Conservation (phyloP, 2,888 invertebrate genomes). For the Platerodrilus igneus region DNA sequence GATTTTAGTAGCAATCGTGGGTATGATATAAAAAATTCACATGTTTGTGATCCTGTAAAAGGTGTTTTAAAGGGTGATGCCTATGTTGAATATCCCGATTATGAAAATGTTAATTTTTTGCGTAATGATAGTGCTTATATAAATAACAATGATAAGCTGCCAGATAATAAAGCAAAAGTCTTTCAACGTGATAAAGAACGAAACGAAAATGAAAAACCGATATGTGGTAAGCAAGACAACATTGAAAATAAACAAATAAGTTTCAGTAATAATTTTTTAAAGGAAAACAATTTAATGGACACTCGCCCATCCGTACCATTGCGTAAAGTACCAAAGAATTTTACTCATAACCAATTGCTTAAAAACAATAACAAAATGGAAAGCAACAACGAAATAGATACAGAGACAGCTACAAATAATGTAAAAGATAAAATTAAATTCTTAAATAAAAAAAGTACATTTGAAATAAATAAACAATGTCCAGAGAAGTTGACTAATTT, state of each 20-base stretch:
- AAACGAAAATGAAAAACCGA: constrained; percentile 8
- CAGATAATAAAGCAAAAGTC: no score
- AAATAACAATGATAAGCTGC: constrained; percentile 16
- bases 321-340: constrained; percentile 45
- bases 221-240: not conserved
- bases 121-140: constrained; percentile 39
- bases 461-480: constrained; percentile 26
- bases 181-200: no score
- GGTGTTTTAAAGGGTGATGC: not conserved
- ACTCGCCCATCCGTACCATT: constrained; percentile 33
- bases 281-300: constrained; percentile 33
- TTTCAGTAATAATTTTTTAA: constrained; percentile 6
- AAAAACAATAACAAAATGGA: constrained; percentile 33
- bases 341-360: constrained; percentile 42
- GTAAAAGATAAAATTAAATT: constrained; percentile 27
- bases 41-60: not conserved
- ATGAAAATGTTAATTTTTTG: constrained; percentile 43
- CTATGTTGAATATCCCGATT: constrained; percentile 34
- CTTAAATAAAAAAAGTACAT: constrained; percentile 29
- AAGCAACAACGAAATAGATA: constrained; percentile 14
- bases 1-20: constrained; percentile 23
- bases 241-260: constrained; percentile 5
- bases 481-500: constrained; percentile 33
- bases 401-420: constrained; percentile 12
- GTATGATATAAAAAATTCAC: not conserved